Conservation (phyloP, 2,888 invertebrate genomes). For the Petrophora chlorosata region DNA sequence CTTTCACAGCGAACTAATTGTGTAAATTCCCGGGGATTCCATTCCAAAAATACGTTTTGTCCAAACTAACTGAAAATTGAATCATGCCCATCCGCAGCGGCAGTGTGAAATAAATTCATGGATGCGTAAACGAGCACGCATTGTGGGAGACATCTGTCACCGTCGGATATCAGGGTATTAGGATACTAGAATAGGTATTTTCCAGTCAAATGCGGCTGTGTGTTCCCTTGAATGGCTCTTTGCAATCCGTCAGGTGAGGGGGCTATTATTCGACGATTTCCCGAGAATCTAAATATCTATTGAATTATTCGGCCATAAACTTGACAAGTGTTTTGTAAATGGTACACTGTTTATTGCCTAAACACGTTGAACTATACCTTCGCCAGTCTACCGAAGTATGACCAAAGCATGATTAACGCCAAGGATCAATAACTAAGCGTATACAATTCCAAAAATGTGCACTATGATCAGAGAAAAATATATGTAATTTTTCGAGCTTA, state of each 20-base stretch:
- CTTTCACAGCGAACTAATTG: conserved; percentile 5
- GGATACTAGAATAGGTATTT: conserved; percentile 19
- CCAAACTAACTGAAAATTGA: conserved; percentile 43
- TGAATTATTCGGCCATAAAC: too few species aligned
- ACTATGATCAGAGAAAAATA: too few species aligned
- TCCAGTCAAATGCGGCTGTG: conserved; percentile 19
- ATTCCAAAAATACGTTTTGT: conserved; percentile 24
- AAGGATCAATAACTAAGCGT: too few species aligned
- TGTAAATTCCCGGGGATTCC: neutral
- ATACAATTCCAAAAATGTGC: too few species aligned
- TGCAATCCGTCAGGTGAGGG: conserved; percentile 6
- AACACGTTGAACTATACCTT: too few species aligned
- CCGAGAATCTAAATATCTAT: neutral
- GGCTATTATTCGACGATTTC: neutral
- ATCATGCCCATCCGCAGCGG: conserved; percentile 33
- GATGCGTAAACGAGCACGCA: conserved; percentile 39
- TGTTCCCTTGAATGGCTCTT: conserved; percentile 6
- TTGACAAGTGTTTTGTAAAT: neutral
- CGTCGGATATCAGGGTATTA: conserved; percentile 12
- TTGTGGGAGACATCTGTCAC: conserved; percentile 30
- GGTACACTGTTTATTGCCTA: too few species aligned
- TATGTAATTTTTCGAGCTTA: too few species aligned
- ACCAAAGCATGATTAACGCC: too few species aligned
- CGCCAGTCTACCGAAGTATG: too few species aligned
- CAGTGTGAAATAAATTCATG: conserved; percentile 41